Conservation (phyloP, 2,113 vertebrate species). For the Isichthys henryi region DNA sequence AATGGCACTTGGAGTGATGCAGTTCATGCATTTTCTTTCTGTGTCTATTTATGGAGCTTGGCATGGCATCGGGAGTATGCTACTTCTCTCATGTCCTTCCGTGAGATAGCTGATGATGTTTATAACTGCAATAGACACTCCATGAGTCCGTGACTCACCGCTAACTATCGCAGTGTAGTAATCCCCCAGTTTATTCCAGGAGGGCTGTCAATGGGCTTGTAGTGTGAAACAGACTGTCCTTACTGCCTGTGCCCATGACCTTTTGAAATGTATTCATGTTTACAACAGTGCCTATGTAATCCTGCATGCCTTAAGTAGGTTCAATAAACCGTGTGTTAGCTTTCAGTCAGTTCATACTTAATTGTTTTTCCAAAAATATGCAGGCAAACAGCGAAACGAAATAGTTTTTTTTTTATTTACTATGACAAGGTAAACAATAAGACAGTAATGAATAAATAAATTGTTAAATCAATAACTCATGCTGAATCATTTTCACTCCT, state of each 20-base stretch:
- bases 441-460: neutral
- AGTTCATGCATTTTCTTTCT: neutral
- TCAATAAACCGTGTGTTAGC: neutral
- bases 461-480: neutral
- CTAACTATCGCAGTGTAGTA: neutral
- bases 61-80: neutral
- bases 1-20: neutral
- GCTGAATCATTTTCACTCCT: neutral
- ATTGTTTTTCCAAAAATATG: neutral
- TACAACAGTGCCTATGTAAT: neutral
- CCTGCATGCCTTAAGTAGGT: neutral
- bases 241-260: neutral
- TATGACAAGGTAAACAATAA: neutral
- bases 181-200: neutral
- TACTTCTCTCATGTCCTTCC: neutral
- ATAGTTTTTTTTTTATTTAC: neutral
- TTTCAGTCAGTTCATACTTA: neutral
- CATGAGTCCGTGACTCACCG: neutral
- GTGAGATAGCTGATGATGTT: neutral
- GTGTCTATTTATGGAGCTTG: slow-evolving; percentile 8
- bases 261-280: neutral
- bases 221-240: neutral
- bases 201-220: neutral
- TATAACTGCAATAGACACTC: neutral
- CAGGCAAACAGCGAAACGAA: neutral